These are phyloP conservation scores for Drosophila subsilvestris DNA, from an alignment of 2,888 invertebrate species.

Conservation along the genomic window DNA sequence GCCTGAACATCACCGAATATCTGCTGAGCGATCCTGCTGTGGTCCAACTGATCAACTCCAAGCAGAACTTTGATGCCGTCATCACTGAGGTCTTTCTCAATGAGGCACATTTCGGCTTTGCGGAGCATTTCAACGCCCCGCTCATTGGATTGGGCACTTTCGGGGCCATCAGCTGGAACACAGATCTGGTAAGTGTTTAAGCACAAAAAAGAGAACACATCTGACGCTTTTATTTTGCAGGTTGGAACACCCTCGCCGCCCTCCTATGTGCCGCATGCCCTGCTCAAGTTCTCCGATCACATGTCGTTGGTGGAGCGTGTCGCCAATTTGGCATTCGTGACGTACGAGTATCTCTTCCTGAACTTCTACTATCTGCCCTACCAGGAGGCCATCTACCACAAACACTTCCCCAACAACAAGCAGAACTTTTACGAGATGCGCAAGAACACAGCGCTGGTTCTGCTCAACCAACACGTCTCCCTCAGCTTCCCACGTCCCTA, in stretches of 20 bases:
- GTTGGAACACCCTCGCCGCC: slow-evolving; percentile 81
- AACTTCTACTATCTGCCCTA: slow-evolving; percentile 75
- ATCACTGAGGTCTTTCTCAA: slow-evolving; percentile 82
- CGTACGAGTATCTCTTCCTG: slow-evolving; percentile 65
- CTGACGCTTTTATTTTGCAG: slow-evolving; percentile 8
- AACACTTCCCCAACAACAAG: slow-evolving; percentile 76
- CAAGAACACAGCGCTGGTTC: slow-evolving; percentile 76
- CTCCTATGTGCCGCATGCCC: slow-evolving; percentile 79
- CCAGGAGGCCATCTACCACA: slow-evolving; percentile 73
- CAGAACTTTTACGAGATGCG: slow-evolving; percentile 69
- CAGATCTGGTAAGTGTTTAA: slow-evolving; percentile 71
- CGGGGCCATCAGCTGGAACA: slow-evolving; percentile 80
- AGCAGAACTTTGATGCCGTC: slow-evolving; percentile 83
- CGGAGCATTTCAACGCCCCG: slow-evolving; percentile 80
- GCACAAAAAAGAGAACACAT: not conserved
- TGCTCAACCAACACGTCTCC: slow-evolving; percentile 82
- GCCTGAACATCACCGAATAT: slow-evolving; percentile 62
- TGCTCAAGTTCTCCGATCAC: slow-evolving; percentile 76
- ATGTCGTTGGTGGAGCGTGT: slow-evolving; percentile 82
- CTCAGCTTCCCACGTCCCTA: slow-evolving; percentile 81
- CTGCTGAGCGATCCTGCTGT: slow-evolving; percentile 66
- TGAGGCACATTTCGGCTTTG: slow-evolving; percentile 82
- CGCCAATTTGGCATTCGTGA: slow-evolving; percentile 74
- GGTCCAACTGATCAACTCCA: slow-evolving; percentile 70
- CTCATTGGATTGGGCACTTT: slow-evolving; percentile 78